A percentile compares a stretch with the other conserved stretches of the same genome.
Conservation (phyloP, 2,888 invertebrate genomes). For the Microctonus aethiopoides region DNA sequence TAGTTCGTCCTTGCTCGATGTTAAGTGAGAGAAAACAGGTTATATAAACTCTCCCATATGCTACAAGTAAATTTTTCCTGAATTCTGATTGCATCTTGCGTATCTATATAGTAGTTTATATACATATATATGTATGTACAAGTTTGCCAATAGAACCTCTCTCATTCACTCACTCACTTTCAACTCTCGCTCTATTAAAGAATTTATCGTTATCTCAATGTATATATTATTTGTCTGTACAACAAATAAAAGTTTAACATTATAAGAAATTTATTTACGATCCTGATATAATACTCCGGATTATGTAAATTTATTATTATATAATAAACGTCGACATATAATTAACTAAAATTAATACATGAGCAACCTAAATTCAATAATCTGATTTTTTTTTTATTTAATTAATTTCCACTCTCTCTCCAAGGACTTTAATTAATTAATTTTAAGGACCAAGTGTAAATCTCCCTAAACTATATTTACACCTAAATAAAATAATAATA, state of each 20-base stretch:
- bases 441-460: too few species aligned
- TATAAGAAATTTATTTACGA: too few species aligned
- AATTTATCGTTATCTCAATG: not conserved
- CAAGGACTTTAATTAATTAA: too few species aligned
- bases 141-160: not conserved
- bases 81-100: slow-evolving; percentile 50
- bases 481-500: too few species aligned
- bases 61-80: slow-evolving; percentile 45
- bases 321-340: too few species aligned
- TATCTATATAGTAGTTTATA: slow-evolving; percentile 41
- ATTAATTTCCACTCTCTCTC: too few species aligned
- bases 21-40: slow-evolving; percentile 42
- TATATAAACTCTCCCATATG: slow-evolving; percentile 26
- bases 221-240: not conserved
- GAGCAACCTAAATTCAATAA: too few species aligned
- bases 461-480: too few species aligned
- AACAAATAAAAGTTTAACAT: not conserved
- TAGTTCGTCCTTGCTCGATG: slow-evolving; percentile 1
- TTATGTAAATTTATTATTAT: too few species aligned
- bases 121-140: too few species aligned
- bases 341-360: too few species aligned
- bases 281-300: slow-evolving; percentile 35
- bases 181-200: not conserved
- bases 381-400: too few species aligned
- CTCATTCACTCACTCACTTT: slow-evolving; percentile 21